Base-by-base conservation (phyloP, 2,888 invertebrate species). In the Empis stercorea region DNA sequence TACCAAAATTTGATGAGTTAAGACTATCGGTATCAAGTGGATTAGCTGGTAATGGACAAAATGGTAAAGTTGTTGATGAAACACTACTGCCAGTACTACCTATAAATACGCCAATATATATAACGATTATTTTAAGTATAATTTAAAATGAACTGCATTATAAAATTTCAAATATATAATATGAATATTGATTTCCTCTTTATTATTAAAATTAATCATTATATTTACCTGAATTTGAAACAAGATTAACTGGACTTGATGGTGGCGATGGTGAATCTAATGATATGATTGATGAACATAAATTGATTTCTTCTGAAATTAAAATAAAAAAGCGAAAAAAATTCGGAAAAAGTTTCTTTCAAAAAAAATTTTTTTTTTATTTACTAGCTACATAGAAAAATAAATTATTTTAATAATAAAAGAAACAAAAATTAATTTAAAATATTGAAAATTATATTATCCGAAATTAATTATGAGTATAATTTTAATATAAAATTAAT, bases 251-350 rank as follows among this genome's bases (percentile, higher is more conserved):
- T 14, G 63, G 63, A 54, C 62, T 61, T 36, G 54, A 52, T 30
- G 63, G 63, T 4, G 62, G 63, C 10, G 63, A 61, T 32, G 63
- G 63, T 2, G 63, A 62, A 49, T 63, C 63, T 50, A 63, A 51
- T n/a, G 59, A 60, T 51, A 62, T 62, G 30, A 62, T 57, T 23
- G 57, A 53, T 48, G 51, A 45, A 38, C 44, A 44, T 37, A 48
- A 17, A 43, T 47, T 48, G 4, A 27, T 7, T 14, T 40, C 40
- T 16, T 58, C 57, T 52, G 51, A 30, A 48, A 57, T 56, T 52
- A 53, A 16, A 52, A 54, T 50, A 50, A 49, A 41, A 54, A 47
- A 45, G 3, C 20, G 20, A 15, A 44, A 43, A 27, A 42, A 23
- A 23, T 3, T 20, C 20, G 20, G n/a, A 44, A 43, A 27, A 42